Conservation (phyloP, 2,797 vertebrate species). For the Sebastes kiyomatsui region DNA sequence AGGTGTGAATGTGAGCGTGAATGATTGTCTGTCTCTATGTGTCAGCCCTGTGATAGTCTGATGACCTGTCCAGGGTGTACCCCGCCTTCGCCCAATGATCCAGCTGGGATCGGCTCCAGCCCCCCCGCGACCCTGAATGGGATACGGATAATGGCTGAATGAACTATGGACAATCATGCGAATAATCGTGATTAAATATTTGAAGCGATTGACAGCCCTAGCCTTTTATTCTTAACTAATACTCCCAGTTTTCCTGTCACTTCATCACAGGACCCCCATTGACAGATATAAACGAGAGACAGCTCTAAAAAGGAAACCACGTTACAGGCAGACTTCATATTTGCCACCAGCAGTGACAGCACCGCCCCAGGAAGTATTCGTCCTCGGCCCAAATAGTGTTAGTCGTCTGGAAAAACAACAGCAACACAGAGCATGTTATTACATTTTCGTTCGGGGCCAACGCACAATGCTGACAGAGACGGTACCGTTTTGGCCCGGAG, state of each 20-base stretch:
- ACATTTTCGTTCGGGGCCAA: slow-evolving; percentile 53
- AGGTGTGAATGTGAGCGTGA: no score
- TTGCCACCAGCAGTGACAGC: slow-evolving; percentile 46
- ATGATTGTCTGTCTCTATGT: no score
- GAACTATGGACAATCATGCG: no score
- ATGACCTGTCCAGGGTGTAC: no score
- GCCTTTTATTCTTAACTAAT: not conserved
- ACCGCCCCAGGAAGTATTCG: slow-evolving; percentile 37
- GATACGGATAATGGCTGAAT: no score
- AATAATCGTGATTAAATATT: no score
- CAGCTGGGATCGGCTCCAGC: no score
- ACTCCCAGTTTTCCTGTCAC: not conserved
- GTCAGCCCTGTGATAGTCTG: no score
- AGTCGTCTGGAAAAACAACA: slow-evolving; percentile 52
- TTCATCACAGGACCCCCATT: not conserved
- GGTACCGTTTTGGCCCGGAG: slow-evolving; percentile 36
- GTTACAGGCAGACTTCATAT: slow-evolving; percentile 40
- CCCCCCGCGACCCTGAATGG: no score
- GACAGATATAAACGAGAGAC: slow-evolving; percentile 1
- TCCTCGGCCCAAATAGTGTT: slow-evolving; percentile 56
- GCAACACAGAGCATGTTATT: slow-evolving; percentile 60
- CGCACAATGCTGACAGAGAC: slow-evolving; percentile 60
- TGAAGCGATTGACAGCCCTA: no score
- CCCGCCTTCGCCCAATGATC: no score
- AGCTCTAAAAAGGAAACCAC: not conserved